These are phyloP conservation scores for Elephas maximus DNA, from an alignment of 2,113 vertebrate genomes.

Conservation along the genomic window DNA sequence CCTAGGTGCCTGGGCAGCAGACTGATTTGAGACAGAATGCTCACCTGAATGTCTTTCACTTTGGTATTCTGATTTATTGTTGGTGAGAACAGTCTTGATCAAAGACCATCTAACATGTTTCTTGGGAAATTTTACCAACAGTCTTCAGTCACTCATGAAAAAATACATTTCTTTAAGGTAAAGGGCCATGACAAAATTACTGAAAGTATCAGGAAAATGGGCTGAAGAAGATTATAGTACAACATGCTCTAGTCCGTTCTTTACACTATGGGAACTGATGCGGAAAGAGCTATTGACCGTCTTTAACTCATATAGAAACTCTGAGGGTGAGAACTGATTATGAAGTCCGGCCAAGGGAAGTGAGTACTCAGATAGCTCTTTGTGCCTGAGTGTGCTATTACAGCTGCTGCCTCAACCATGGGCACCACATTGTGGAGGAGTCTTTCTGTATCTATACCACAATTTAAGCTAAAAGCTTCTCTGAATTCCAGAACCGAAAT, in stretches of 20 bases:
- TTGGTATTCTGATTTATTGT: neutral
- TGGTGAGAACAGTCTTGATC: neutral
- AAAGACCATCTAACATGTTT: neutral
- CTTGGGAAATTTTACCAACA: neutral
- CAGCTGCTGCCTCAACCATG: neutral
- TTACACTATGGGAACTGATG: neutral
- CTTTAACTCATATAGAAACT: neutral
- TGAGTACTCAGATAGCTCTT: neutral
- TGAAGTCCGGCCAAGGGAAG: neutral
- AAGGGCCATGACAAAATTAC: neutral
- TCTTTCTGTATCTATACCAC: neutral
- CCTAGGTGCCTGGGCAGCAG: neutral
- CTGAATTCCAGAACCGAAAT: neutral
- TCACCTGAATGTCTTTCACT: neutral
- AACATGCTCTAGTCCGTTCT: neutral
- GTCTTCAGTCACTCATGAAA: neutral
- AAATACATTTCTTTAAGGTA: neutral
- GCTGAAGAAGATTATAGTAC: neutral
- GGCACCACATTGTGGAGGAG: fast-evolving
- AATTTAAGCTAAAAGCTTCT: neutral
- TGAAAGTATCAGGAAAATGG: neutral
- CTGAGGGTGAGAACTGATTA: neutral
- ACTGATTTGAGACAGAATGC: neutral
- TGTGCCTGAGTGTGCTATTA: neutral
- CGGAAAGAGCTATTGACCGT: fast-evolving